A percentile compares a stretch with the other conserved stretches of the same genome.
Conservation (phyloP, 2,113 vertebrate genomes). For the Xenotilapia longispinis region DNA sequence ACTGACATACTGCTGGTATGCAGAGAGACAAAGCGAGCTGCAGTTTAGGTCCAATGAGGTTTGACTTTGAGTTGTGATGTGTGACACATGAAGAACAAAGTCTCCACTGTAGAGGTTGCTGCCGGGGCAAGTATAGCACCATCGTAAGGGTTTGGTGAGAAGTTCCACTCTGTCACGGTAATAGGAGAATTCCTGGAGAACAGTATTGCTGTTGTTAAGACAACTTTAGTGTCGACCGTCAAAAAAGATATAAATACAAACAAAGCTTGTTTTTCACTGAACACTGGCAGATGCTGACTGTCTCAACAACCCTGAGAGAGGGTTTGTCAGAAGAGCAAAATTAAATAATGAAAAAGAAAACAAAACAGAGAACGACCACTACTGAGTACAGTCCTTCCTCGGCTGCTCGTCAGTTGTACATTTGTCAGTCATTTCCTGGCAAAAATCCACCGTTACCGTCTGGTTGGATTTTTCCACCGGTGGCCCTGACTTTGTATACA, state of each 20-base stretch:
- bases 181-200: slow-evolving; percentile 71
- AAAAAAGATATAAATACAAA: slow-evolving; percentile 69
- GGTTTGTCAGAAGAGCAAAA: slow-evolving; percentile 68
- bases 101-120: slow-evolving; percentile 72
- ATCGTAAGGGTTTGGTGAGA: slow-evolving; percentile 64
- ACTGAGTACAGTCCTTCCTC: slow-evolving; percentile 89
- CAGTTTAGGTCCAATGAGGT: slow-evolving; percentile 88
- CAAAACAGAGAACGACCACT: slow-evolving; percentile 32
- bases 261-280: slow-evolving; percentile 71
- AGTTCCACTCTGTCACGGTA: slow-evolving; percentile 63
- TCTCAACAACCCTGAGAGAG: slow-evolving; percentile 70
- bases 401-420: slow-evolving; percentile 99
- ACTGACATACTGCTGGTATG: slow-evolving; percentile 54
- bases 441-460: slow-evolving; percentile 97
- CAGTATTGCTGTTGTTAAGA: slow-evolving; percentile 83
- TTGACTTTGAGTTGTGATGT: slow-evolving; percentile 61
- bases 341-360: slow-evolving; percentile 63
- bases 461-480: slow-evolving; percentile 84
- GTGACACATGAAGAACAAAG: slow-evolving; percentile 78
- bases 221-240: slow-evolving; percentile 79
- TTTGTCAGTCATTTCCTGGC: slow-evolving; percentile 99
- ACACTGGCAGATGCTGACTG: slow-evolving; percentile 82
- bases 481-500: slow-evolving; percentile 72
- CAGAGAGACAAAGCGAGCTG: slow-evolving; percentile 56
- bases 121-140: slow-evolving; percentile 69